Evolutionary conservation across 2,797 vertebrate species (phyloP).

Genomic region (Enteromius thamalakanensis): DNA sequence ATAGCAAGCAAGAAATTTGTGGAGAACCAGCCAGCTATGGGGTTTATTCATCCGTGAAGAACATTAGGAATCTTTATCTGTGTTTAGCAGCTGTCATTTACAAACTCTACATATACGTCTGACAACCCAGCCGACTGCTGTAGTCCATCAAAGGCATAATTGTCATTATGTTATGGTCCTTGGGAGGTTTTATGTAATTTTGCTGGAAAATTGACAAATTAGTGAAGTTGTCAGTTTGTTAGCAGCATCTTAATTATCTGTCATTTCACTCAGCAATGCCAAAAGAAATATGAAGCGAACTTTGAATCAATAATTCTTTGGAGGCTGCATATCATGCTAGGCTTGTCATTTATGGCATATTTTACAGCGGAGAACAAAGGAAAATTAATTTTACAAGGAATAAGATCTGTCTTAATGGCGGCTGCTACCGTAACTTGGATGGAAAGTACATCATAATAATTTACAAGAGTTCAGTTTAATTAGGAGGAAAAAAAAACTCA

Average conservation of each 20-base stretch:
- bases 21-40: slow-evolving; percentile 28
- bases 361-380: slow-evolving; percentile 63
- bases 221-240: slow-evolving; percentile 33
- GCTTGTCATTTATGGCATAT: slow-evolving; percentile 34
- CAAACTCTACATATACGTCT: slow-evolving; percentile 20
- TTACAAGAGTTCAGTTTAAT: slow-evolving; percentile 75
- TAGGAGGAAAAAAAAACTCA: slow-evolving; percentile 60
- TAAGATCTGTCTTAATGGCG: slow-evolving; percentile 51
- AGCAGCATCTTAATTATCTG: slow-evolving; percentile 36
- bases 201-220: slow-evolving; percentile 41
- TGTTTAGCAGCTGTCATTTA: slow-evolving; percentile 48
- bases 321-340: slow-evolving; percentile 6
- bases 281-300: background rate
- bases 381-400: slow-evolving; percentile 46
- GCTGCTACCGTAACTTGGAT: slow-evolving; percentile 52
- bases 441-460: slow-evolving; percentile 66
- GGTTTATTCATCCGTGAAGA: slow-evolving; percentile 35
- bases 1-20: slow-evolving; percentile 27
- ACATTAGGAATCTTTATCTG: slow-evolving; percentile 35
- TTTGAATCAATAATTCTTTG: slow-evolving; percentile 32
- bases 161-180: slow-evolving; percentile 20
- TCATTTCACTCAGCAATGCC: slow-evolving; percentile 24
- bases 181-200: slow-evolving; percentile 37
- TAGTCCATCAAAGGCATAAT: slow-evolving; percentile 36
- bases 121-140: slow-evolving; percentile 38